Conservation (phyloP, 2,888 invertebrate genomes). For the Drosophila siamana region DNA sequence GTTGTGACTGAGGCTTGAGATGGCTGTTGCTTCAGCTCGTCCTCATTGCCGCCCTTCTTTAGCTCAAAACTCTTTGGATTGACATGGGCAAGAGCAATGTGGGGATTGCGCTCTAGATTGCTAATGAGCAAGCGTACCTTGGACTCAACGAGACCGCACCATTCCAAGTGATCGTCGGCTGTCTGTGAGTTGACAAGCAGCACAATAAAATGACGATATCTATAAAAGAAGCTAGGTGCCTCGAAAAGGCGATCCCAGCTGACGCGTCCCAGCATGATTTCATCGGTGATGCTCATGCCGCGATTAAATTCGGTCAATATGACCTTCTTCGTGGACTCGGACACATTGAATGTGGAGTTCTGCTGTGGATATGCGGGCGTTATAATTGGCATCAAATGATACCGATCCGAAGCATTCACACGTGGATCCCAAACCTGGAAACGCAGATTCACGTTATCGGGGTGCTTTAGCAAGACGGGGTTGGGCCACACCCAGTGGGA, state of each 20-base stretch:
- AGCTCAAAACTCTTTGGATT: conserved; percentile 94
- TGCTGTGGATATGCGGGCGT: conserved; percentile 99
- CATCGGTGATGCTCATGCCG: conserved; percentile 91
- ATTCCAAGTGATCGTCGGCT: conserved; percentile 95
- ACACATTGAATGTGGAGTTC: conserved; percentile 99
- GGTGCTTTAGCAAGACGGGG: conserved; percentile 97
- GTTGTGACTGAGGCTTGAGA: conserved; percentile 67
- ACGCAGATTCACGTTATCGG: conserved; percentile 93
- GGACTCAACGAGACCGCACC: conserved; percentile 98
- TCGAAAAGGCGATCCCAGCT: conserved; percentile 97
- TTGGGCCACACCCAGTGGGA: conserved; percentile 99
- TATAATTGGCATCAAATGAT: conserved; percentile 99
- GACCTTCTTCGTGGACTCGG: conserved; percentile 95
- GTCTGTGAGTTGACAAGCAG: conserved; percentile 92
- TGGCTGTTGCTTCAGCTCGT: conserved; percentile 64
- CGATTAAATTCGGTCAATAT: conserved; percentile 96
- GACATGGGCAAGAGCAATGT: conserved; percentile 96
- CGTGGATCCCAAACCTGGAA: conserved; percentile 99
- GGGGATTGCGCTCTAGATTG: conserved; percentile 95
- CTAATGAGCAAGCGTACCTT: conserved; percentile 96
- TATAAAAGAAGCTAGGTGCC: conserved; percentile 94
- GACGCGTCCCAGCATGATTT: conserved; percentile 93
- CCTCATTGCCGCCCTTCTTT: conserved; percentile 82
- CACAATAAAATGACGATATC: conserved; percentile 98
- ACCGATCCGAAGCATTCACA: conserved; percentile 95